Evolutionary conservation across 2,888 invertebrate genomes (phyloP), one percentile per base, ranked within the genome.

Genomic region (Aphidius colemani): DNA sequence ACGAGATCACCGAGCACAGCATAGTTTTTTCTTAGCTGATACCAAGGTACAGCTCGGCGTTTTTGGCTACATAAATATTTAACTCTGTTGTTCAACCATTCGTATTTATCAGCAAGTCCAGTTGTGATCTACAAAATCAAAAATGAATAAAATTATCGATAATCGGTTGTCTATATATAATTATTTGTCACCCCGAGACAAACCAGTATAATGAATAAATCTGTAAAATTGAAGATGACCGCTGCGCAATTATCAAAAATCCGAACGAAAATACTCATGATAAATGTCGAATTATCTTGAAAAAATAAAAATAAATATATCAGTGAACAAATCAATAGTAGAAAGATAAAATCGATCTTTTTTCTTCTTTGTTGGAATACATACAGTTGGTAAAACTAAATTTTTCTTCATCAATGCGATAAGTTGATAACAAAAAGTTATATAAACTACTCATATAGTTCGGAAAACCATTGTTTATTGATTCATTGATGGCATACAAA

Each of bases 191-290:
- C 11, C 89, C 62, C 5, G 2, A 2, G 3, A 30, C 30, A 30
- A 2, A 91, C 86, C 67, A 91, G 74, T 81, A 91, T 90, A 45
- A 92, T 86, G 68, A 91, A 88, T 51, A 90, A 77, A 74, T 91
- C 91, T 75, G 88, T 90, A 67, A 88, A 90, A 73, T 89, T 91
- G 91, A 91, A 92, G 0, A 87, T 83, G 59, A 89, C 88, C 0
- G 91, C 86, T 9, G 88, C 69, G 43, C 88, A 77, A 68, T 90
- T 86, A 56, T 88, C 83, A 55, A 86, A 45, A 40, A 81, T n/a
- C n/a, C n/a, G n/a, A n/a, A 80, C 7, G 79, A 69, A 59, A 76
- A 79, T 48, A 81, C 62, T 81, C 3, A 78, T 48, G 0, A 67
- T 64, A 8, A 78, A 68, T 64, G 75, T 79, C 59, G 80, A 82